A percentile compares a stretch with the other conserved stretches of the same genome.
Evolutionary conservation across 2,888 invertebrate genomes (phyloP).

Genomic region (Drosophila stalkeri): DNA sequence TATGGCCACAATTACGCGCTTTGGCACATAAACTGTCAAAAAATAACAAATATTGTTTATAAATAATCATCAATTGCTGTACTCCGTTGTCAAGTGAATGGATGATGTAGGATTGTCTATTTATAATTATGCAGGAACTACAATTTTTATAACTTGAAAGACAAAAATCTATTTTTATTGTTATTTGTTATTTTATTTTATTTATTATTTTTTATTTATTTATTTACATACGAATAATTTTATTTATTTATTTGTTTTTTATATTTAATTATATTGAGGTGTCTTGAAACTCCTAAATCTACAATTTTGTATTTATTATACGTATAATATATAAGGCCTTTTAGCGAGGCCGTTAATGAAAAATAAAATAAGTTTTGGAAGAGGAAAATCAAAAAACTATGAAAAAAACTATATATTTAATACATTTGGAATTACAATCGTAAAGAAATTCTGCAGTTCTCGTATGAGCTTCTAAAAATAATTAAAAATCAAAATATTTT

Average conservation of each 20-base stretch:
- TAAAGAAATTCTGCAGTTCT: background rate
- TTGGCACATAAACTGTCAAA: conserved; percentile 86
- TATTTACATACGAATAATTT: no score
- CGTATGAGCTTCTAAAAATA: background rate
- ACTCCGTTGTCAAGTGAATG: no score
- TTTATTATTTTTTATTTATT: background rate
- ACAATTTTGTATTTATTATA: background rate
- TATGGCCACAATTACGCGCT: conserved; percentile 86
- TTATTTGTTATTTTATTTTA: background rate
- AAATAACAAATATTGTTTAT: conserved; percentile 21
- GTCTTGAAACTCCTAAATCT: background rate
- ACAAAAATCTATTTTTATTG: background rate
- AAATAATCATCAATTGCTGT: background rate
- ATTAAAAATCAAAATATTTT: background rate
- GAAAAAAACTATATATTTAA: background rate
- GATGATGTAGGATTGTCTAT: background rate
- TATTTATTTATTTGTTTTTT: background rate
- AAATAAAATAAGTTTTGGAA: no score
- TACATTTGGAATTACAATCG: background rate
- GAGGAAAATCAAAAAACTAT: background rate
- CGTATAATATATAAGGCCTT: no score
- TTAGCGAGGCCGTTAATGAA: background rate
- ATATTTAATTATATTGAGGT: background rate
- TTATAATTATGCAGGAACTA: background rate
- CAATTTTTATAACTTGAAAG: background rate